Evolutionary conservation across 2,113 vertebrate genomes (phyloP), one percentile per base, ranked within the genome.

Genomic region (Syngnathus typhle): DNA sequence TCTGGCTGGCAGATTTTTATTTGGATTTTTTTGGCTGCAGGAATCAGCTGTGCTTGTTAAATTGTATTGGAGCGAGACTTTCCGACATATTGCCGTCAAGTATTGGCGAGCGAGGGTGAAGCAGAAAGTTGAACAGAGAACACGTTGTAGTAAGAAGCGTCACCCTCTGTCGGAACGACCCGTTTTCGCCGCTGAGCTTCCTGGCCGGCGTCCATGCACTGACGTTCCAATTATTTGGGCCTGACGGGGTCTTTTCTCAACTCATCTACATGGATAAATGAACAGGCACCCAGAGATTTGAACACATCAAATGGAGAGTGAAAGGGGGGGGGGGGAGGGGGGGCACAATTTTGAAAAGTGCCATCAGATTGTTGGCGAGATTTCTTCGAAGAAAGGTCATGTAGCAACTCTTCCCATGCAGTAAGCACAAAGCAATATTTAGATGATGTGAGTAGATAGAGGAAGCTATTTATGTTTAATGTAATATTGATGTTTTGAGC

Each of bases 221-320:
- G 77, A 77, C 79, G 89, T 84, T 84, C 88, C 84, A 88, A 89
- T 89, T 90, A 90, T 88, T 87, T 76, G 82, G 81, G 86, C 86
- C 88, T 83, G 74, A 81, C 75, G 83, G 80, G 76, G 70, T 76
- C 74, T 86, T 89, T 83, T 84, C 75, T 78, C 68, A 81, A 67
- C 68, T 86, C 76, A 77, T 65, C 81, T 80, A 75, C 68, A 71
- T 84, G 77, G 80, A 59, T 77, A 87, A 82, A 87, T 77, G 76
- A 84, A 74, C 76, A 82, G 78, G 81, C 71, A 69, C 69, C 74
- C 60, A 41, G 60, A 62, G 60, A 44, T 27, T 62, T 44, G 39
- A 44, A 44, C 27, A 32, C 27, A 32, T 32, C 27, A 32, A 32
- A 32, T 32, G 27, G 27, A 32, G 27, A 32, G 27, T 32, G 27